Conservation (phyloP, 2,113 vertebrate species). For the Petrocephalus zakoni region DNA sequence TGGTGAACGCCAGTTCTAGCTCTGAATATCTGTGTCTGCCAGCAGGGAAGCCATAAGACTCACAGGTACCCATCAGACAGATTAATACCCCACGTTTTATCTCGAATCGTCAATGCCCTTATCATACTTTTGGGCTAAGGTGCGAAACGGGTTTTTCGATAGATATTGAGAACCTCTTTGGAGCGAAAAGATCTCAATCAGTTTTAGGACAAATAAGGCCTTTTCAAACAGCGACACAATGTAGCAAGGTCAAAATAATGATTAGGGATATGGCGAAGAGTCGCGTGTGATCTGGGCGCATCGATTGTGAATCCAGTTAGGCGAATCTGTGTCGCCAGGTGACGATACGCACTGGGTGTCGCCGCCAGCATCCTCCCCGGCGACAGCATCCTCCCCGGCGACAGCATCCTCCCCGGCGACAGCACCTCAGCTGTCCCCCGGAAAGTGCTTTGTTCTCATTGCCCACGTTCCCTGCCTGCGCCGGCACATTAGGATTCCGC, state of each 20-base stretch:
- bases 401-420: not conserved
- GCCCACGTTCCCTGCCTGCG: not conserved
- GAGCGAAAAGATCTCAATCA: not conserved
- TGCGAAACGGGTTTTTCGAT: not conserved
- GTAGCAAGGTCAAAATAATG: slow-evolving; percentile 3
- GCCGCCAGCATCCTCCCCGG: not conserved
- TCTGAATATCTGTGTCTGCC: not conserved
- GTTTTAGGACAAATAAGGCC: not conserved
- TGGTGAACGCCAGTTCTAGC: not conserved
- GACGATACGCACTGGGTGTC: not conserved
- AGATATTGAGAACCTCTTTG: not conserved
- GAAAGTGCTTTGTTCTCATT: not conserved
- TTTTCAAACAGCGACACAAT: not conserved
- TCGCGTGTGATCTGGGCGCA: not conserved
- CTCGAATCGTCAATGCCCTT: not conserved
- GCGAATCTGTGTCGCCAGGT: not conserved
- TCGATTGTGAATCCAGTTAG: not conserved
- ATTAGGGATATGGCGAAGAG: not conserved
- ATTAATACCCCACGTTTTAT: not conserved
- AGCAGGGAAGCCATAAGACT: not conserved
- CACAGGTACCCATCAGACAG: not conserved
- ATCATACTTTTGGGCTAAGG: not conserved
- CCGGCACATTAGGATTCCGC: slow-evolving; percentile 20
- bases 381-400: too few relatives aligned
- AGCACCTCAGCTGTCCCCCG: not conserved